Conservation (phyloP, 2,113 vertebrate species). For the Tetrao urogallus region DNA sequence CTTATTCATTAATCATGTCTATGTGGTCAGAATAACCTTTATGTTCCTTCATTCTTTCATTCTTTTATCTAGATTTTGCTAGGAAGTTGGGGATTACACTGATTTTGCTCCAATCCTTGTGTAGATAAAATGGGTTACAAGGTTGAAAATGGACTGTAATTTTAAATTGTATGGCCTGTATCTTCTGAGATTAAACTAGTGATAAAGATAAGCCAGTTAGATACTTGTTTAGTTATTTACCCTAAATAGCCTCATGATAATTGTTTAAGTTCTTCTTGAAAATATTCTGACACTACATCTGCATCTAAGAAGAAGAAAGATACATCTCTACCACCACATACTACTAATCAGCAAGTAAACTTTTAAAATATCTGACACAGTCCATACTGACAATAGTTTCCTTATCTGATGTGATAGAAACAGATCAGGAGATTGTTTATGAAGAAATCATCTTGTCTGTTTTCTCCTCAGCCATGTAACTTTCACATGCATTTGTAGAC, state of each 20-base stretch:
- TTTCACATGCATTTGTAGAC: background rate
- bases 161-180: constrained; percentile 14
- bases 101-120: background rate
- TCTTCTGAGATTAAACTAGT: background rate
- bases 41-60: background rate
- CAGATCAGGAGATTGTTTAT: background rate
- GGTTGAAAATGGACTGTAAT: background rate
- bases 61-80: background rate
- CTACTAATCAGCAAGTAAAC: background rate
- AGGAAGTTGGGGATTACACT: background rate
- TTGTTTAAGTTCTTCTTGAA: background rate
- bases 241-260: background rate
- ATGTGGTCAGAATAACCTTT: background rate
- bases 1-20: background rate
- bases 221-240: background rate
- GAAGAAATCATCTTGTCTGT: background rate
- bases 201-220: background rate
- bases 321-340: background rate
- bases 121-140: background rate
- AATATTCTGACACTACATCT: background rate
- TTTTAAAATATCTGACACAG: background rate
- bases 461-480: background rate
- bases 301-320: background rate
- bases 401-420: background rate
- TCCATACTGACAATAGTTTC: background rate